These are phyloP conservation scores for Tenebrio molitor DNA, from an alignment of 1,140 invertebrate species.

Conservation along the genomic window DNA sequence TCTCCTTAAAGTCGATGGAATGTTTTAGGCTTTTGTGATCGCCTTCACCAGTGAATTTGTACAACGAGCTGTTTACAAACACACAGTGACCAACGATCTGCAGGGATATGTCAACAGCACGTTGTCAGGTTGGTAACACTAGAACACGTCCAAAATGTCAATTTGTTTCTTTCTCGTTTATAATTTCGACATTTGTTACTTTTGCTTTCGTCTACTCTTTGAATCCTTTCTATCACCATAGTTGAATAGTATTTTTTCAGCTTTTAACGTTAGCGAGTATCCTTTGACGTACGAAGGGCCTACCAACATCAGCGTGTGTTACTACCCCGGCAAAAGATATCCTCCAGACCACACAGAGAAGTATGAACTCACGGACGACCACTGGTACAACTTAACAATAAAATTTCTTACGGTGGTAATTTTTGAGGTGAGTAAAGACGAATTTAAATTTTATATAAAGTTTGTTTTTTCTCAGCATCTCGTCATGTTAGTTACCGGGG, in stretches of 20 bases:
- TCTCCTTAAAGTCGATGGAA: background rate
- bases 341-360: constrained; percentile 29
- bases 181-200: no score
- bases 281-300: background rate
- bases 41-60: constrained; percentile 98
- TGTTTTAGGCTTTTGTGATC: constrained; percentile 91
- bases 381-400: constrained; percentile 23
- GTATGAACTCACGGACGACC: constrained; percentile 29
- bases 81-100: constrained; percentile 71
- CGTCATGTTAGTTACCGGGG: constrained; percentile 43
- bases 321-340: constrained; percentile 43
- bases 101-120: constrained; percentile 87
- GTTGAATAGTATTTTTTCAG: constrained; percentile 32
- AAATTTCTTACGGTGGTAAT: constrained; percentile 44
- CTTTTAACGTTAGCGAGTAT: constrained; percentile 34
- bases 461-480: constrained; percentile 46
- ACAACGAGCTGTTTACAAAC: constrained; percentile 88
- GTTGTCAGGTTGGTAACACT: constrained; percentile 68
- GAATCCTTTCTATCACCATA: no score
- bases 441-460: background rate
- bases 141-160: no score
- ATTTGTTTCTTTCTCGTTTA: no score
- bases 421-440: constrained; percentile 42
- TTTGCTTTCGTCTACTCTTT: no score
- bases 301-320: constrained; percentile 13